Conservation (phyloP, 2,888 invertebrate species). For the Subacronicta megacephala region DNA sequence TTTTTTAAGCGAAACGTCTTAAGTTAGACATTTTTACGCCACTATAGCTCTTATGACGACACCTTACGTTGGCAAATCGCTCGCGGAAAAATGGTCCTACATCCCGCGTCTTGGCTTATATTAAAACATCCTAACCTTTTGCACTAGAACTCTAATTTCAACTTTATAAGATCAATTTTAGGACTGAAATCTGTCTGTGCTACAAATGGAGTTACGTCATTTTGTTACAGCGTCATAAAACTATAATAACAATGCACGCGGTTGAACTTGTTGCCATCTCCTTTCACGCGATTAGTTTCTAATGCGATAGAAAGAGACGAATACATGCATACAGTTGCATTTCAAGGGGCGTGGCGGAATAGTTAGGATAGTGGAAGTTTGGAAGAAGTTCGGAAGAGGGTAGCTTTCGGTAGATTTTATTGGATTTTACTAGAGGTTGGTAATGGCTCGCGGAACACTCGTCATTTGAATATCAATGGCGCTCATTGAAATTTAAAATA, state of each 20-base stretch:
- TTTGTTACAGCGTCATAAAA: slow-evolving; percentile 63
- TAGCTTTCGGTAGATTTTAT: slow-evolving; percentile 85
- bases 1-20: slow-evolving; percentile 86
- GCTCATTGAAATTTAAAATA: slow-evolving; percentile 48
- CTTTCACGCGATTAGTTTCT: slow-evolving; percentile 60
- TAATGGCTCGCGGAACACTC: slow-evolving; percentile 62
- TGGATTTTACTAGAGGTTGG: slow-evolving; percentile 80
- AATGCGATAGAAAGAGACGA: slow-evolving; percentile 67
- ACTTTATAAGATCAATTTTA: rapidly evolving
- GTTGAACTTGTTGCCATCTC: slow-evolving; percentile 74
- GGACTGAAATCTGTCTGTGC: slow-evolving; percentile 28
- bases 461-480: slow-evolving; percentile 72
- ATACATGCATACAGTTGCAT: slow-evolving; percentile 60
- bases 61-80: slow-evolving; percentile 86
- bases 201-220: slow-evolving; percentile 44
- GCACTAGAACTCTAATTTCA: slow-evolving; percentile 9
- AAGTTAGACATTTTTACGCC: slow-evolving; percentile 86
- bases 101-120: slow-evolving; percentile 67
- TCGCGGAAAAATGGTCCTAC: slow-evolving; percentile 86
- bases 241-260: slow-evolving; percentile 85
- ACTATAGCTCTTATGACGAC: slow-evolving; percentile 87
- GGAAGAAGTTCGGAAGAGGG: slow-evolving; percentile 87
- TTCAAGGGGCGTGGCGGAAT: slow-evolving; percentile 78
- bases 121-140: slow-evolving; percentile 52
- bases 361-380: slow-evolving; percentile 86